phyloP scores from a whole-genome alignment of 2,113 vertebrate genomes.

The Colaptes auratus region DNA sequence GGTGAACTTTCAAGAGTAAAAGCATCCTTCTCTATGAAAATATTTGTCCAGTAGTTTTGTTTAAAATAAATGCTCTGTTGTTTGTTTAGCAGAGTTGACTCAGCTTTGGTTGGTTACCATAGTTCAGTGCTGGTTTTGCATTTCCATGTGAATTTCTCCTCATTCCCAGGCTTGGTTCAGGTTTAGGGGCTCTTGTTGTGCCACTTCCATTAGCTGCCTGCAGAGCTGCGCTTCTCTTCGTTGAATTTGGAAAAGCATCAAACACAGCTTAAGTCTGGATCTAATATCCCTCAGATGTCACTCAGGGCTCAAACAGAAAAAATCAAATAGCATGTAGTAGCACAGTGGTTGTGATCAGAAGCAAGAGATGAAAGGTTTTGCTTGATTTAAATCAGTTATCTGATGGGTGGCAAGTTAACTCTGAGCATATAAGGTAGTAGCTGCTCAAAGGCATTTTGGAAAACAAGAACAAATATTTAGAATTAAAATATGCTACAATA shows the following conservation, averaged over 20 bases:
- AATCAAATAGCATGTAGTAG: neutral
- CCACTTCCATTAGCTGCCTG: neutral
- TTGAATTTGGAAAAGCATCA: slow-evolving; percentile 47
- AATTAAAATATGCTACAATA: neutral
- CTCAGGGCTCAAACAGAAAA: neutral
- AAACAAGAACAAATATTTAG: neutral
- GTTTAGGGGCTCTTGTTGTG: slow-evolving; percentile 11
- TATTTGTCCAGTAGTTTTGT: slow-evolving; percentile 25
- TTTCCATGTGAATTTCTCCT: slow-evolving; percentile 58
- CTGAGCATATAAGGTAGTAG: neutral
- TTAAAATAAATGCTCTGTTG: slow-evolving; percentile 14
- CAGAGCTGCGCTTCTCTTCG: neutral
- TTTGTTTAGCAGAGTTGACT: slow-evolving; percentile 54
- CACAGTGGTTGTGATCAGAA: neutral
- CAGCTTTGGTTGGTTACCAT: slow-evolving; percentile 47
- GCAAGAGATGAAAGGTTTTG: neutral
- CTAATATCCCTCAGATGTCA: neutral
- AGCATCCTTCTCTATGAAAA: neutral
- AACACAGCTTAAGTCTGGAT: neutral
- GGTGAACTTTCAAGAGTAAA: neutral
- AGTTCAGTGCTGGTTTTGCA: slow-evolving; percentile 25
- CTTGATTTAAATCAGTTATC: neutral
- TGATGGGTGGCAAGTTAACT: neutral
- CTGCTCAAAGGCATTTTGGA: neutral
- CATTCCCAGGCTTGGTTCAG: slow-evolving; percentile 55